phyloP scores from a whole-genome alignment of 1,140 invertebrate species.

The Nylanderia fulva region DNA sequence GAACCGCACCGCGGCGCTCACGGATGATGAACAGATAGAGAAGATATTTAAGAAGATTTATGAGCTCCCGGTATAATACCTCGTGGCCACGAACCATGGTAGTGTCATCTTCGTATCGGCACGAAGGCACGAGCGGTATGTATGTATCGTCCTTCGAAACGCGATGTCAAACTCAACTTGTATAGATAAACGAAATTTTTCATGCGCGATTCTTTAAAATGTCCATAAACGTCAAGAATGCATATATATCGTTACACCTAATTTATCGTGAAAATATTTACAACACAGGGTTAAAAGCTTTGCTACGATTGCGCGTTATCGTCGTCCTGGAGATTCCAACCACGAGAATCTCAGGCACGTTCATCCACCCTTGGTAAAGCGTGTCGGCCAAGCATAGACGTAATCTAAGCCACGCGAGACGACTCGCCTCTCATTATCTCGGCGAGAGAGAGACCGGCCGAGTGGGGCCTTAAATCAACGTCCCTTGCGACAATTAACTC shows the following conservation, averaged over 20 bases:
- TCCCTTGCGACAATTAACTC: slow-evolving; percentile 77
- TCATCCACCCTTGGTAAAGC: slow-evolving; percentile 19
- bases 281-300: not conserved
- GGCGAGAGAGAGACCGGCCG: slow-evolving; percentile 56
- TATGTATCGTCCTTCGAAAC: not conserved
- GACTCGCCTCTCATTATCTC: slow-evolving; percentile 69
- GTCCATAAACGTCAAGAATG: not conserved
- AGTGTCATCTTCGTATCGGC: slow-evolving; percentile 57
- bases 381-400: slow-evolving; percentile 49
- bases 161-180: too few species aligned
- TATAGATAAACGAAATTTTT: too few species aligned
- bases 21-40: slow-evolving; percentile 76
- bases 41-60: slow-evolving; percentile 81
- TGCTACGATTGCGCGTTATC: not conserved
- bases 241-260: not conserved
- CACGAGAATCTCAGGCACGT: not conserved
- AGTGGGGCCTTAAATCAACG: slow-evolving; percentile 74
- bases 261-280: slow-evolving; percentile 19
- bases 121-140: not conserved
- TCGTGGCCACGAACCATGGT: slow-evolving; percentile 40
- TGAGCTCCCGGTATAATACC: slow-evolving; percentile 70
- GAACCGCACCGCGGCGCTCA: slow-evolving; percentile 41
- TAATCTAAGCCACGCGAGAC: slow-evolving; percentile 65
- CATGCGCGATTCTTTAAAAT: too few species aligned
- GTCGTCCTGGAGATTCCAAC: not conserved